Evolutionary conservation across 2,797 vertebrate species (phyloP).

Genomic region (Melanotaenia boesemani): DNA sequence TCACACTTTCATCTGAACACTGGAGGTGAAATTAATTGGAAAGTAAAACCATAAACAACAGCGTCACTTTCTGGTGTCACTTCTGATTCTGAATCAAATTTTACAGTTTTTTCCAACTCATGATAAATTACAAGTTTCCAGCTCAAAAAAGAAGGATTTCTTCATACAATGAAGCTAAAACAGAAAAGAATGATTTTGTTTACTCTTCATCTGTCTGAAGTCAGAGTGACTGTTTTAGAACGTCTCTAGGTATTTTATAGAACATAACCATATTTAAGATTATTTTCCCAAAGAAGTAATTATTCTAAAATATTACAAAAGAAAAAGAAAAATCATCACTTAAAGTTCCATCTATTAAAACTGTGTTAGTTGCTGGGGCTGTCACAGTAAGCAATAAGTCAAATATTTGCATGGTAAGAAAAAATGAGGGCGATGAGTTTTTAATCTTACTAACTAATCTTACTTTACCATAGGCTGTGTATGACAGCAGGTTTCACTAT

Average conservation of each 20-base stretch:
- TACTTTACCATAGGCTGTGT: too few relatives aligned
- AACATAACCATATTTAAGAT: not conserved
- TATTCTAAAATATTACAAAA: not conserved
- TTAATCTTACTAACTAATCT: too few relatives aligned
- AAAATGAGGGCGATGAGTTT: too few relatives aligned
- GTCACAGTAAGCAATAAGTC: too few relatives aligned
- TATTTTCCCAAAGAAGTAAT: not conserved
- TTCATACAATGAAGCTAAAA: not conserved
- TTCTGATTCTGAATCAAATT: not conserved
- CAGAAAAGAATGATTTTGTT: not conserved
- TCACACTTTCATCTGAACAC: not conserved
- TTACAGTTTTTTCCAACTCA: not conserved
- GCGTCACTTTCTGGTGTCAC: not conserved
- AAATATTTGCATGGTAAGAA: too few relatives aligned
- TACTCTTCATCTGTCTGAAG: not conserved
- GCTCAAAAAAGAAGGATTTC: not conserved
- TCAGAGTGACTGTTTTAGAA: not conserved
- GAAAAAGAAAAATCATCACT: too few relatives aligned
- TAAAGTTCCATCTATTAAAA: not conserved
- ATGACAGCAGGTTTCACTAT: too few relatives aligned
- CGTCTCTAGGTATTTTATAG: too few relatives aligned
- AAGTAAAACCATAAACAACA: not conserved
- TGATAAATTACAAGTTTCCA: not conserved
- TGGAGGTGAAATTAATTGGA: not conserved
- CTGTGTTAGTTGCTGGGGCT: too few relatives aligned